Conservation (phyloP, 2,113 vertebrate species). For the Emberiza fucata region DNA sequence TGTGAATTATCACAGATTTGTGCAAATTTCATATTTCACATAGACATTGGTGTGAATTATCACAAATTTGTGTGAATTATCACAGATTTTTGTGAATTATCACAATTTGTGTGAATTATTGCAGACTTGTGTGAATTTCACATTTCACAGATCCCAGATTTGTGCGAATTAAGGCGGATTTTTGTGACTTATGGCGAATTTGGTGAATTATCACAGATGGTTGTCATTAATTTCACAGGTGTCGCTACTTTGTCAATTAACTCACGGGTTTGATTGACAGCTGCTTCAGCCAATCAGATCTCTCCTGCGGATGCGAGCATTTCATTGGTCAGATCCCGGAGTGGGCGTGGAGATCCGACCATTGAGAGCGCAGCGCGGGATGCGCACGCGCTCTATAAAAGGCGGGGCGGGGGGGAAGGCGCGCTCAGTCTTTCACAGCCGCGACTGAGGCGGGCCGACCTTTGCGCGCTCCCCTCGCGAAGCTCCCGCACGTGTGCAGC, state of each 20-base stretch:
- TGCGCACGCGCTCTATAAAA: background rate
- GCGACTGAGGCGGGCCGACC: no score
- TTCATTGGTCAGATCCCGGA: background rate
- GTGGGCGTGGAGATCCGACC: background rate
- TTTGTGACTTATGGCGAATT: no score
- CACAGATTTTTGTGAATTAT: background rate
- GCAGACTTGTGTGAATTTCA: no score
- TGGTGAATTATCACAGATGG: no score
- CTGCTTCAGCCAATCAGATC: background rate
- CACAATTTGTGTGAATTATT: no score
- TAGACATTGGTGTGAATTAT: no score
- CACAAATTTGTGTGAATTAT: no score
- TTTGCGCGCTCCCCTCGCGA: rapidly evolving
- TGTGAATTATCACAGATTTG: no score
- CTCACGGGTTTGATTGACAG: background rate
- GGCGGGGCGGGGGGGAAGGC: rapidly evolving
- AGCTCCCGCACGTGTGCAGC: background rate
- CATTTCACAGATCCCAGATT: no score
- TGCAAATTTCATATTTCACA: no score
- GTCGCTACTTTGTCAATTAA: background rate
- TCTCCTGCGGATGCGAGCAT: background rate
- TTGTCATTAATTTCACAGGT: no score
- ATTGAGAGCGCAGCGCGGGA: background rate
- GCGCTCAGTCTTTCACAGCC: rapidly evolving
- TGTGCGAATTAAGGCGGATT: no score